Evolutionary conservation across 2,888 invertebrate species (phyloP).

Genomic region (Sycophila texana): DNA sequence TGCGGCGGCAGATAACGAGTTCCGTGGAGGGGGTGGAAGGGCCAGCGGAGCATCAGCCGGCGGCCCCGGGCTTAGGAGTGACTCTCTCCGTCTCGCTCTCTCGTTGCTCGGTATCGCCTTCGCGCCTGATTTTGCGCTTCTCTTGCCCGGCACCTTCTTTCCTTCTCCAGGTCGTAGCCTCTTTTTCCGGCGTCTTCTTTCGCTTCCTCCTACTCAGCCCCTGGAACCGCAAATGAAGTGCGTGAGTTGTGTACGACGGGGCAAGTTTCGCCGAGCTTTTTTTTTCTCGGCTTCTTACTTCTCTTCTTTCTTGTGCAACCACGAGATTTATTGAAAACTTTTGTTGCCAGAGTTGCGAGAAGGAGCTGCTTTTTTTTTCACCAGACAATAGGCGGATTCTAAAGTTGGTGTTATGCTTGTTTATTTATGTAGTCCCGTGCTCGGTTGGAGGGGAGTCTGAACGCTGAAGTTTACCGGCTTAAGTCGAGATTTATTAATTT

Average conservation of each 20-base stretch:
- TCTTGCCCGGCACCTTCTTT: not conserved
- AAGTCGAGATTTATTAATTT: no score
- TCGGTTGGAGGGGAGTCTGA: no score
- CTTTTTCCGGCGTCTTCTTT: not conserved
- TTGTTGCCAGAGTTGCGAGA: conserved; percentile 11
- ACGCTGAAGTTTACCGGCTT: no score
- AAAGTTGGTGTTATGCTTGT: conserved; percentile 30
- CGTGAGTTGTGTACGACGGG: conserved; percentile 30
- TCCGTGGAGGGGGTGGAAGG: not conserved
- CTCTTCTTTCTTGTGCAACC: not conserved
- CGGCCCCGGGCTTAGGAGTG: no score
- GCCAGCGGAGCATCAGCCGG: not conserved
- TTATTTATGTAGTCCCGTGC: conserved; percentile 27
- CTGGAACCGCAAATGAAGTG: conserved; percentile 22
- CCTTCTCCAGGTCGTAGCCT: not conserved
- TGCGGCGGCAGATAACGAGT: conserved; percentile 46
- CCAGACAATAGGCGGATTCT: conserved; percentile 33
- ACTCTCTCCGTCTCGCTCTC: no score
- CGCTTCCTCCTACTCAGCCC: not conserved
- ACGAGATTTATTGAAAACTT: conserved; percentile 51
- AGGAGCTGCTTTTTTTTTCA: conserved; percentile 41
- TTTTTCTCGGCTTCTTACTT: conserved; percentile 12
- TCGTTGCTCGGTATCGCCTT: no score
- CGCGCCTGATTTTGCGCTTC: no score
- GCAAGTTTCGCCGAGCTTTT: conserved; percentile 12